Base-by-base conservation (phyloP, 2,797 vertebrate species). In the Centroberyx gerrardi region DNA sequence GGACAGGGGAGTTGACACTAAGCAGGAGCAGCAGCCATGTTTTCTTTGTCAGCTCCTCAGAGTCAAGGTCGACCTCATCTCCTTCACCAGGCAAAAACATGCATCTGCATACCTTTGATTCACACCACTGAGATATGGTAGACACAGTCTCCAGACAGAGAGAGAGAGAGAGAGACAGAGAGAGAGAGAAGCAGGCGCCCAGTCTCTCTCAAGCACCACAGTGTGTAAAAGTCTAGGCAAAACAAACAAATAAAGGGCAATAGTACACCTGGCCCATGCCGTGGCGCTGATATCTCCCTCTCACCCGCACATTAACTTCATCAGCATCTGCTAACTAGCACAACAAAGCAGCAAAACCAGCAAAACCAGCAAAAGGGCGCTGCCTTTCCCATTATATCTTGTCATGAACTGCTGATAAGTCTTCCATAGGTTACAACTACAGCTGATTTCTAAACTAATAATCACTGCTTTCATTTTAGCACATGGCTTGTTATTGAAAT, bases 1-100 rank as follows among this genome's bases (percentile, higher is more conserved):
- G 73, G 53, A 80, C 75, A 75, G 73, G 68, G 60, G 71, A 72
- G 80, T 75, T 55, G 68, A 74, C 56, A 75, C 22, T 27, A 38
- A 74, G 42, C 28, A 36, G 62, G 46, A 71, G 62, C 48, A 28
- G 33, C 53, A 60, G 61, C 58, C 58, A 38, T 55, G 53, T 48
- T 66, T 83, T 72, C 46, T 6, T 10, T 69, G 71, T 65, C 71
- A 81, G 62, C 72, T 78, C 61, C 73, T 75, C 65, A 15, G n/a
- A 68, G 44, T 49, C 31, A 62, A 74, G 15, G 64, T 40, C 46
- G 14, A 76, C 51, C 42, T 44, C n/a, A 59, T 59, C 8, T 28
- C 52, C 62, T 61, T 67, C 14, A 65, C 14, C 17, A 4, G 29
- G 42, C 17, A 12, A 28, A 60, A 54, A 63, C 8, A 51, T 18